Evolutionary conservation across 2,888 invertebrate species (phyloP).

Genomic region (Eumerus sabulonum): DNA sequence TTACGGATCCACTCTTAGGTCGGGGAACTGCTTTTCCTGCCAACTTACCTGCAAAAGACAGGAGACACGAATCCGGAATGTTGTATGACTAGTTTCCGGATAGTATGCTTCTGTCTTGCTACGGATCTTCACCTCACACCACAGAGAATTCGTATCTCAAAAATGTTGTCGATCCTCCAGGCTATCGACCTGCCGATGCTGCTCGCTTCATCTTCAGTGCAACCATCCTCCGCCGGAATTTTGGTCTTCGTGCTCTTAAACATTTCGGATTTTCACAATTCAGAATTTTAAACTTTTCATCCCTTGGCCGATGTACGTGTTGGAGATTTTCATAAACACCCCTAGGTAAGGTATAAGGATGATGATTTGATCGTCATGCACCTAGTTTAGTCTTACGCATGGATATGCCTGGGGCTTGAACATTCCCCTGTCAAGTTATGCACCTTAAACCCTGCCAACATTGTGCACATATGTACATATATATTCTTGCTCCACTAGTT

Average conservation of each 20-base stretch:
- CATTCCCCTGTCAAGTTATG: slow-evolving; percentile 1
- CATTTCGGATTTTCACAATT: slow-evolving; percentile 25
- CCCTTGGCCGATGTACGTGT: slow-evolving; percentile 37
- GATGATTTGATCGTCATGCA: slow-evolving; percentile 11
- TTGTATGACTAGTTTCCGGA: slow-evolving; percentile 27
- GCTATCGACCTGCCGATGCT: slow-evolving; percentile 8
- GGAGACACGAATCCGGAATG: slow-evolving; percentile 20
- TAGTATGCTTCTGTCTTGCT: slow-evolving; percentile 49
- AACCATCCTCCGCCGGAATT: slow-evolving; percentile 21
- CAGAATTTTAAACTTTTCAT: slow-evolving; percentile 8
- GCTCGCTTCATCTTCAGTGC: slow-evolving; percentile 36
- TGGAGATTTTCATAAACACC: slow-evolving; percentile 40
- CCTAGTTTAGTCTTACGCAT: slow-evolving; percentile 17
- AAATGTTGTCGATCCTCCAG: slow-evolving; percentile 47
- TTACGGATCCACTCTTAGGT: background rate
- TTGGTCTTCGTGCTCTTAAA: slow-evolving; percentile 31
- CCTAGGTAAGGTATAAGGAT: slow-evolving; percentile 24
- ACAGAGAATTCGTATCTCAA: slow-evolving; percentile 54
- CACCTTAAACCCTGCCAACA: too few relatives aligned
- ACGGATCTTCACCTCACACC: slow-evolving; percentile 45
- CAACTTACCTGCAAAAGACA: slow-evolving; percentile 33
- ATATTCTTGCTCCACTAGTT: too few relatives aligned
- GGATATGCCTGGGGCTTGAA: slow-evolving; percentile 3
- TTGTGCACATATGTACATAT: too few relatives aligned
- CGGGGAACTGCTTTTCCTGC: slow-evolving; percentile 21